These are phyloP conservation scores for Myoxocephalus aenaeus DNA, from an alignment of 2,797 vertebrate genomes.

Conservation along the genomic window DNA sequence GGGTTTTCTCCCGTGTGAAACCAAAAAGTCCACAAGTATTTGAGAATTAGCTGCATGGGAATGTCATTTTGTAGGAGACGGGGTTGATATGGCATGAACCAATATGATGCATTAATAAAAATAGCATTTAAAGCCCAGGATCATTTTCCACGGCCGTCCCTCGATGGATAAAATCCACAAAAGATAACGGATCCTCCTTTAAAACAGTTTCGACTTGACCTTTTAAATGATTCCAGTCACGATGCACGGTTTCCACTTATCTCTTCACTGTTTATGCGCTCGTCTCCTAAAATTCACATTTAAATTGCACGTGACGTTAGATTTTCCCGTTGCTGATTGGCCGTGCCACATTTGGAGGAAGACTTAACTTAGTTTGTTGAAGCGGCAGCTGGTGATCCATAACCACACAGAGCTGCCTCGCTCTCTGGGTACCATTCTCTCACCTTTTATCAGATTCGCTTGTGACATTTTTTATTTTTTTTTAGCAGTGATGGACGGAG, in stretches of 20 bases:
- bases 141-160: neutral
- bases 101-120: neutral
- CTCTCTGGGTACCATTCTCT: neutral
- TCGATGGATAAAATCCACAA: neutral
- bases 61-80: neutral
- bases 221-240: neutral
- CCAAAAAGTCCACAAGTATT: neutral
- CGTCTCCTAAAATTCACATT: neutral
- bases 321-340: neutral
- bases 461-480: slow-evolving; percentile 2
- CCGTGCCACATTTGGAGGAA: neutral
- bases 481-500: slow-evolving; percentile 20
- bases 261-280: neutral
- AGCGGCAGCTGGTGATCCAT: slow-evolving; percentile 2
- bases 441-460: neutral
- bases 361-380: neutral
- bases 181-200: neutral
- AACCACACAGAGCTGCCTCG: neutral
- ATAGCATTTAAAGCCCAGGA: neutral
- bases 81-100: neutral
- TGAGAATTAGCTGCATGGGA: neutral
- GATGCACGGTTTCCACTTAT: neutral
- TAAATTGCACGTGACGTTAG: neutral
- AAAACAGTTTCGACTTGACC: no score
- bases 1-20: no score